phyloP scores from a whole-genome alignment of 1,140 invertebrate genomes.

The Heterodera schachtii region DNA sequence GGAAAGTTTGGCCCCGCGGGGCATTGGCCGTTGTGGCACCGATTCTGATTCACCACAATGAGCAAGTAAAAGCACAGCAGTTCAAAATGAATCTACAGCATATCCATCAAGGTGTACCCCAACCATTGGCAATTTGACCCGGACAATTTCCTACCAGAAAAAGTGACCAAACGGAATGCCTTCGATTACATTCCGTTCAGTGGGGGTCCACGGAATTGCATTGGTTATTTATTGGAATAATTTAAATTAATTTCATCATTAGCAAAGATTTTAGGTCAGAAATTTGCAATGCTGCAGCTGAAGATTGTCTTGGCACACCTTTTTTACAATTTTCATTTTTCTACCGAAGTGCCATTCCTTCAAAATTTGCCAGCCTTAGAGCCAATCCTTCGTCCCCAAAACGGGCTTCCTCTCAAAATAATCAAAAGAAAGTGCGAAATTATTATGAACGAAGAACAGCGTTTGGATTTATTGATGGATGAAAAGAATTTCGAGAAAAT shows the following conservation, averaged over 20 bases:
- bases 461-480: too few species aligned
- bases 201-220: conserved; percentile 68
- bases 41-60: conserved; percentile 78
- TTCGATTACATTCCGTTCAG: conserved; percentile 67
- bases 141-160: conserved; percentile 70
- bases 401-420: conserved; percentile 11
- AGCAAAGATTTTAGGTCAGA: conserved; percentile 69
- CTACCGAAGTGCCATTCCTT: conserved; percentile 9
- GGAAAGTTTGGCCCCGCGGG: conserved; percentile 70
- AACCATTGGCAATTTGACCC: conserved; percentile 75
- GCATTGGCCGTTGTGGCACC: conserved; percentile 72
- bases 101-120: too few species aligned
- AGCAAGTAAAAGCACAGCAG: conserved; percentile 2
- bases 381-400: conserved; percentile 19
- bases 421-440: too few species aligned
- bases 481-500: too few species aligned
- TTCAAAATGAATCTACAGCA: too few species aligned
- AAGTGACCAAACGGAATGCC: conserved; percentile 72
- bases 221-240: conserved; percentile 56
- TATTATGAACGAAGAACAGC: too few species aligned
- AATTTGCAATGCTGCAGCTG: conserved; percentile 82
- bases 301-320: conserved; percentile 83
- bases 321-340: conserved; percentile 73
- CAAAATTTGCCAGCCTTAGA: conserved; percentile 8
- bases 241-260: background rate